A percentile compares a stretch with the other conserved stretches of the same genome.
phyloP scores from a whole-genome alignment of 2,888 invertebrate species.

The Actias luna region DNA sequence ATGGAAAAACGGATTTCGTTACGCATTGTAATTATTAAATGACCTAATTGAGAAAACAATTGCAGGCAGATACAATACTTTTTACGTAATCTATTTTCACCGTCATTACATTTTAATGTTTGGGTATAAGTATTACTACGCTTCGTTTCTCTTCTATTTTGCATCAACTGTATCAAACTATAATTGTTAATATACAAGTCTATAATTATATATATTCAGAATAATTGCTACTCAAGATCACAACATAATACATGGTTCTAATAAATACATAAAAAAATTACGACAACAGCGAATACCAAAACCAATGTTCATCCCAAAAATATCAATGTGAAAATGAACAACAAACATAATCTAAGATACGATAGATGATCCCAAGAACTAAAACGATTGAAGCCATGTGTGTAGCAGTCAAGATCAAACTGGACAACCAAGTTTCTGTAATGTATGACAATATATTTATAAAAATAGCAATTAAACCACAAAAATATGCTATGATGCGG shows the following conservation, averaged over 20 bases:
- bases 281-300: background rate
- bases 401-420: background rate
- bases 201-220: background rate
- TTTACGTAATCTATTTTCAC: background rate
- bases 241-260: background rate
- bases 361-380: background rate
- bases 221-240: background rate
- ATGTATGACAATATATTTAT: too few relatives aligned
- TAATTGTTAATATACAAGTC: background rate
- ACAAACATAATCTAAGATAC: background rate
- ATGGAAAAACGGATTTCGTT: constrained; percentile 56
- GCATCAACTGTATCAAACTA: background rate
- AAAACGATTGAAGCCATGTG: background rate
- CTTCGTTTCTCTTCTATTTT: background rate
- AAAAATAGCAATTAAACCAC: too few relatives aligned
- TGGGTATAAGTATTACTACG: background rate
- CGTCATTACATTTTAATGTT: background rate
- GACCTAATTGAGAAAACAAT: background rate
- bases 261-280: background rate
- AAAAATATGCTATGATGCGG: too few relatives aligned
- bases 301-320: background rate
- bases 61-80: background rate
- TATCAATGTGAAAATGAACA: background rate
- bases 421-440: background rate
- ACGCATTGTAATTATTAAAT: constrained; percentile 26